These are phyloP conservation scores for Eufriesea mexicana DNA, from an alignment of 1,140 invertebrate genomes.

Conservation along the genomic window DNA sequence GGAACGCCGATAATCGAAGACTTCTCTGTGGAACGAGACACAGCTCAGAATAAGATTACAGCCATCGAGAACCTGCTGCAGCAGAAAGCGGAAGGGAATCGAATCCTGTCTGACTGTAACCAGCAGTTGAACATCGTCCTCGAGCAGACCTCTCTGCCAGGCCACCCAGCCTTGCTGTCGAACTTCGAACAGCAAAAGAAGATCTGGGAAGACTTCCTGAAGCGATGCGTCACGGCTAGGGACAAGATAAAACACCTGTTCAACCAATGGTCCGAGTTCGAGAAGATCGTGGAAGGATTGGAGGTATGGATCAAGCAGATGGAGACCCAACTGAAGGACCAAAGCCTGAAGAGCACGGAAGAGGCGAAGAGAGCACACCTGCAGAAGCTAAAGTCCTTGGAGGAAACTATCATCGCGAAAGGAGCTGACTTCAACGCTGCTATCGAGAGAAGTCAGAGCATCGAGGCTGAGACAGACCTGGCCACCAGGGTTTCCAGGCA, in stretches of 20 bases:
- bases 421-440: conserved; percentile 88
- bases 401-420: conserved; percentile 89
- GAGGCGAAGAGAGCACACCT: conserved; percentile 92
- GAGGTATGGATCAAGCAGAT: conserved; percentile 92
- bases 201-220: conserved; percentile 90
- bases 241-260: conserved; percentile 88
- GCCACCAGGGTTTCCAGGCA: conserved; percentile 90
- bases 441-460: conserved; percentile 86
- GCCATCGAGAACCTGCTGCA: conserved; percentile 90
- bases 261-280: conserved; percentile 91
- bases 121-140: conserved; percentile 88
- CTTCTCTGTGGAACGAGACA: conserved; percentile 87
- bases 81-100: conserved; percentile 88
- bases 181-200: conserved; percentile 89
- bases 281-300: conserved; percentile 88
- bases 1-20: conserved; percentile 87
- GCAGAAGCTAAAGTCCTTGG: conserved; percentile 89
- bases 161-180: conserved; percentile 88
- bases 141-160: conserved; percentile 89
- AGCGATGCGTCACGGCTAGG: conserved; percentile 86
- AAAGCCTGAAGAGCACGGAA: conserved; percentile 92
- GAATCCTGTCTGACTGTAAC: conserved; percentile 88
- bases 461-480: conserved; percentile 86
- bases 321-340: conserved; percentile 93
- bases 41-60: conserved; percentile 88